phyloP scores from a whole-genome alignment of 1,140 invertebrate species.

The Tachypleus tridentatus region DNA sequence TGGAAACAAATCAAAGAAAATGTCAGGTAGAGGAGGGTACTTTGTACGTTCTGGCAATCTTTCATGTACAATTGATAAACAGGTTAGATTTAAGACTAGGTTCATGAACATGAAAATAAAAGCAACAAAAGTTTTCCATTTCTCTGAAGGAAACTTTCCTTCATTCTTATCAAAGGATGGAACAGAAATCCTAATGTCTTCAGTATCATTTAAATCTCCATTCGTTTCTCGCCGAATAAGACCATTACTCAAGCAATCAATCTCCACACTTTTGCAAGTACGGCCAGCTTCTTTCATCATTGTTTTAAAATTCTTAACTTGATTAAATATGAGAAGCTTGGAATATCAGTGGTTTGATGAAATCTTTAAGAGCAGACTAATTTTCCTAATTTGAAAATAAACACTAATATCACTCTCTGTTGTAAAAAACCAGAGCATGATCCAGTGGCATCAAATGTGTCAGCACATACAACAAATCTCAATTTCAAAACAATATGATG shows the following conservation, averaged over 20 bases:
- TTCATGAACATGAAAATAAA: conserved; percentile 36
- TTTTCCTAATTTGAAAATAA: too few relatives aligned
- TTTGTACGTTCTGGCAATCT: conserved; percentile 57
- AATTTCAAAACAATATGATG: too few relatives aligned
- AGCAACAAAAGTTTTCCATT: conserved; percentile 51
- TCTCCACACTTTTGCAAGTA: too few relatives aligned
- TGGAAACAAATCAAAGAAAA: conserved; percentile 59
- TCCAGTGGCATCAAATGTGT: too few relatives aligned
- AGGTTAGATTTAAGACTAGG: conserved; percentile 38
- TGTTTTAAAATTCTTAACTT: too few relatives aligned
- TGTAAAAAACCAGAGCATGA: too few relatives aligned
- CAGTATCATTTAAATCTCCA: conserved; percentile 9
- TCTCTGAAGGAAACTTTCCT: conserved; percentile 52
- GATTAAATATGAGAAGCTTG: too few relatives aligned
- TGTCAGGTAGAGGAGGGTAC: conserved; percentile 61
- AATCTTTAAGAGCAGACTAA: too few relatives aligned
- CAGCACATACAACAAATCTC: too few relatives aligned
- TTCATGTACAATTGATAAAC: conserved; percentile 71
- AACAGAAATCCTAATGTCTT: conserved; percentile 41
- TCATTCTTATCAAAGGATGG: conserved; percentile 45
- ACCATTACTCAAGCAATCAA: conserved; percentile 4
- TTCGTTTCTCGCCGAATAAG: conserved; percentile 16
- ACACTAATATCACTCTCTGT: too few relatives aligned
- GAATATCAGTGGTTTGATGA: too few relatives aligned
- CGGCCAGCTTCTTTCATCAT: too few relatives aligned